phyloP scores from a whole-genome alignment of 2,113 vertebrate species.

The Elgaria multicarinata region DNA sequence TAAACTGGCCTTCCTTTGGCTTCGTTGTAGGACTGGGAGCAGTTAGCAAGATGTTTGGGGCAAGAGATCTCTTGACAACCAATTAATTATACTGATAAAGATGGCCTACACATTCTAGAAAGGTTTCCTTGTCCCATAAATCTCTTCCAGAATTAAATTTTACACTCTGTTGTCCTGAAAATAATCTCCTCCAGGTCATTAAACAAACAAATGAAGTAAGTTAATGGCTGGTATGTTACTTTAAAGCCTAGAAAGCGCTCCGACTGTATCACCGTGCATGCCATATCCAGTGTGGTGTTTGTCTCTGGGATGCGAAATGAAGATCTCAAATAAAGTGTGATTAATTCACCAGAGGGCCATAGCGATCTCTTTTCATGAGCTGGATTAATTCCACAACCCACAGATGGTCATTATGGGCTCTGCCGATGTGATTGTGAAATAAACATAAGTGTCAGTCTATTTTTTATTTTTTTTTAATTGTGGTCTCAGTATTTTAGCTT shows the following conservation, averaged over 20 bases:
- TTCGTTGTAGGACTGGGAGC: not conserved
- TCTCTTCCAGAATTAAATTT: slow-evolving; percentile 56
- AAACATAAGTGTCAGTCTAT: slow-evolving; percentile 19
- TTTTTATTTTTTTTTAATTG: not conserved
- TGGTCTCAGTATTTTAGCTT: not conserved
- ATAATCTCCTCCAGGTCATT: slow-evolving; percentile 53
- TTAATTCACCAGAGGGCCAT: slow-evolving; percentile 36
- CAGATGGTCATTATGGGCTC: slow-evolving; percentile 42
- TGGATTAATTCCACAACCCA: slow-evolving; percentile 48
- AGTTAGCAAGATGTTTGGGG: slow-evolving; percentile 37
- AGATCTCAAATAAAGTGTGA: slow-evolving; percentile 32
- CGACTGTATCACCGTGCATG: not conserved
- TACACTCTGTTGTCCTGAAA: slow-evolving; percentile 59
- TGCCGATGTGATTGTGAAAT: slow-evolving; percentile 38
- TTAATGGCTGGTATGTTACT: slow-evolving; percentile 37
- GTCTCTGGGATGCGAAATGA: slow-evolving; percentile 35
- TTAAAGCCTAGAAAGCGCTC: slow-evolving; percentile 39
- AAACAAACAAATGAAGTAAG: slow-evolving; percentile 54
- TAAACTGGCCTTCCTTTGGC: not conserved
- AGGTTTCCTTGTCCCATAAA: slow-evolving; percentile 46
- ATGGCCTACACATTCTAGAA: slow-evolving; percentile 37
- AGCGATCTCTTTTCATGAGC: slow-evolving; percentile 39
- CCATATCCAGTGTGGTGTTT: not conserved
- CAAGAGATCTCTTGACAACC: slow-evolving; percentile 26
- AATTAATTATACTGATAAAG: slow-evolving; percentile 40